Evolutionary conservation across 2,888 invertebrate species (phyloP).

Genomic region (Craniophora ligustri): DNA sequence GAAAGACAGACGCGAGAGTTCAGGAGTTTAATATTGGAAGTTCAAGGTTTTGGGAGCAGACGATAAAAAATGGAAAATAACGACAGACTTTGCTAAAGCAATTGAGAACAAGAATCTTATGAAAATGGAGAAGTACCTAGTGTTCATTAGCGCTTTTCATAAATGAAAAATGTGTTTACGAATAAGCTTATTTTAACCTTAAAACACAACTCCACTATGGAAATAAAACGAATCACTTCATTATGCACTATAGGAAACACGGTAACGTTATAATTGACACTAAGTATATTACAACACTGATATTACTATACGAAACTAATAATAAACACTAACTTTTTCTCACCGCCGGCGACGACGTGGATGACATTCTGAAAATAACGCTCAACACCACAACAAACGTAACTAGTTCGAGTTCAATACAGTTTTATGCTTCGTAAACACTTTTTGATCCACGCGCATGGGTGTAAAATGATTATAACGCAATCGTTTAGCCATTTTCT

Average conservation of each 20-base stretch:
- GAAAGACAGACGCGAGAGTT: slow-evolving; percentile 27
- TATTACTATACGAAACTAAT: slow-evolving; percentile 59
- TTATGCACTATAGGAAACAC: slow-evolving; percentile 27
- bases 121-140: not conserved
- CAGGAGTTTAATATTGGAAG: slow-evolving; percentile 24
- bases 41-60: slow-evolving; percentile 36
- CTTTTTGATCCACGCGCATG: slow-evolving; percentile 70
- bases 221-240: no score
- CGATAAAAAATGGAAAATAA: not conserved
- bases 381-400: slow-evolving; percentile 62
- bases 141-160: no score
- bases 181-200: not conserved
- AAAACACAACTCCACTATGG: no score
- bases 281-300: slow-evolving; percentile 42
- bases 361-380: slow-evolving; percentile 82
- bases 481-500: slow-evolving; percentile 85
- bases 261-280: slow-evolving; percentile 28
- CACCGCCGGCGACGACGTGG: slow-evolving; percentile 75
- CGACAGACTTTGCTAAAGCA: not conserved
- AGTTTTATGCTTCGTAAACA: slow-evolving; percentile 74
- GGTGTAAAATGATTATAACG: slow-evolving; percentile 73
- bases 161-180: not conserved
- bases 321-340: slow-evolving; percentile 81
- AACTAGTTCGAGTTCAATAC: slow-evolving; percentile 74
- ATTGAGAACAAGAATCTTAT: not conserved